Base-by-base conservation (phyloP, 2,797 vertebrate genomes). In the Danionella dracula region DNA sequence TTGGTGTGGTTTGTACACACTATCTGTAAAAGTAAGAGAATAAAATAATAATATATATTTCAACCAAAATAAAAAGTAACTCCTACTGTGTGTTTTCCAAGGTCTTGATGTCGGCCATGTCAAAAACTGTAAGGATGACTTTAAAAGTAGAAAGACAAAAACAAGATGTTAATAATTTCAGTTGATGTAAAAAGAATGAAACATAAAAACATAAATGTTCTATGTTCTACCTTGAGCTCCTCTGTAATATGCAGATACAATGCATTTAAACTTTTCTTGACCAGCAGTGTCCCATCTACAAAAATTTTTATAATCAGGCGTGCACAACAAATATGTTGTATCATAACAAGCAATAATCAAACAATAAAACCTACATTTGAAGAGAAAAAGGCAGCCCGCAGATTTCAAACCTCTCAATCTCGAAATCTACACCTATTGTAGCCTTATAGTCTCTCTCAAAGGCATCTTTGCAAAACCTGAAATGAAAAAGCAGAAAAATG, bases 181-280 rank as follows among this genome's bases (percentile, higher is more conserved):
- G n/a, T n/a, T n/a, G n/a, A n/a, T n/a, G n/a, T n/a, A n/a, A n/a
- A n/a, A n/a, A n/a, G n/a, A n/a, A n/a, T n/a, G n/a, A n/a, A n/a
- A n/a, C n/a, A n/a, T 32, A 37, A 21, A 15, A 10, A 12, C 13
- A 16, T 8, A 16, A 8, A 23, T 48, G n/a, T 48, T 1, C 4
- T 20, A 6, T 1, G 19, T 45, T 34, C 20, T 70, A 95, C 94
- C 92, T 78, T 95, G 91, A 69, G 93, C 91, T 12, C 92, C 93
- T 82, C 92, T 82, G 83, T 95, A 96, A 81, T 96, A 97, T 31
- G 93, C 88, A 60, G 92, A 93, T 2, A 93, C 90, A 7, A 96
- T 94, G 76, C 93, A 97, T 81, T 96, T 97, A 83, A 97, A 97
- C 81, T 95, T 96, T 74, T 97, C 94, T 79, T 97, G 93, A 12